Evolutionary conservation across 2,888 invertebrate genomes (phyloP).

Genomic region (Nomada fucata): DNA sequence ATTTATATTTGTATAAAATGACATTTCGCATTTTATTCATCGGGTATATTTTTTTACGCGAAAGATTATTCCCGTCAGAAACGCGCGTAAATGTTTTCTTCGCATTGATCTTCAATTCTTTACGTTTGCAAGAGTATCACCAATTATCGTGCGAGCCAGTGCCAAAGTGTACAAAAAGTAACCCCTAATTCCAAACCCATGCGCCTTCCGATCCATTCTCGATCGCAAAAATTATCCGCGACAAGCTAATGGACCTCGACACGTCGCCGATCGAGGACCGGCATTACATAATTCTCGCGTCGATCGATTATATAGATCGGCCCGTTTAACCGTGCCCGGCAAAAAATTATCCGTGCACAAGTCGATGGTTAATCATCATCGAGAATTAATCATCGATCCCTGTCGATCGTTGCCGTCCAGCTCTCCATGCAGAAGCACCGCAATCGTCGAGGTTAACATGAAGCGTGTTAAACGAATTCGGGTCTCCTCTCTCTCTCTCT

Average conservation of each 20-base stretch:
- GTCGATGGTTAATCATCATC: not conserved
- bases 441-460: not conserved
- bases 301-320: constrained; percentile 8
- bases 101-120: no score
- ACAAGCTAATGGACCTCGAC: not conserved
- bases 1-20: no score
- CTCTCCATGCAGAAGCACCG: not conserved
- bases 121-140: no score
- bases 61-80: no score
- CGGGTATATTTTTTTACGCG: no score
- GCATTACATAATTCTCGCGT: constrained; percentile 2
- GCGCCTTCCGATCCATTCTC: not conserved
- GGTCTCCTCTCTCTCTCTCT: not conserved
- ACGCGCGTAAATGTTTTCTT: no score
- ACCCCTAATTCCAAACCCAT: not conserved
- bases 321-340: not conserved
- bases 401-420: not conserved
- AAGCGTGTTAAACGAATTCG: no score
- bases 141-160: no score
- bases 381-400: constrained; percentile 25
- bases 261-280: not conserved
- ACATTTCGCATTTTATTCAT: no score
- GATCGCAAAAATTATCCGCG: not conserved
- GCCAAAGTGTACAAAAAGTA: not conserved
- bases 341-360: not conserved